Conservation (phyloP, 1,140 invertebrate genomes). For the Protaetia brevitarsis region DNA sequence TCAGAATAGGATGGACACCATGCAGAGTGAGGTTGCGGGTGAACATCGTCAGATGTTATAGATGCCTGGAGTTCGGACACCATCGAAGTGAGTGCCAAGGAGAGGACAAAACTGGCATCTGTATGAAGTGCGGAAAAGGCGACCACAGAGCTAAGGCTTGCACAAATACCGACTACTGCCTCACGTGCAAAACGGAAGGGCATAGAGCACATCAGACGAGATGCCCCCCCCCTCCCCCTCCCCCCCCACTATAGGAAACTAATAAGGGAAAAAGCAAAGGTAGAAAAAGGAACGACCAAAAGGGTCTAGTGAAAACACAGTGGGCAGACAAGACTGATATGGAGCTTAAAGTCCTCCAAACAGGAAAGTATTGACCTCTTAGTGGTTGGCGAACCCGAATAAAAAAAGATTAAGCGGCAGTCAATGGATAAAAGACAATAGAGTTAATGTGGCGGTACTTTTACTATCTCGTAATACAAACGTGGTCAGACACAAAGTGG, state of each 20-base stretch:
- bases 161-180: neutral
- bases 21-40: neutral
- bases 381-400: neutral
- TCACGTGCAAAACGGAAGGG: constrained; percentile 20
- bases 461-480: neutral
- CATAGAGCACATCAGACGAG: constrained; percentile 13
- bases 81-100: constrained; percentile 9
- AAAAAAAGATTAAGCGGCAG: neutral
- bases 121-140: constrained; percentile 21
- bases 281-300: neutral
- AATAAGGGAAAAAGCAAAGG: neutral
- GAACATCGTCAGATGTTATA: neutral
- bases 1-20: constrained; percentile 8
- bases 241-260: constrained; percentile 18
- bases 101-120: constrained; percentile 7
- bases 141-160: constrained; percentile 21
- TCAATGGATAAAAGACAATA: neutral
- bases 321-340: neutral
- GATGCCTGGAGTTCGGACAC: too few species aligned
- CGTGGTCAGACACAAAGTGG: neutral
- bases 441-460: neutral
- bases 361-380: neutral
- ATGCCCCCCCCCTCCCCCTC: too few species aligned
- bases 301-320: neutral
- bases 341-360: neutral